A percentile compares a stretch with the other conserved stretches of the same genome.
phyloP scores from a whole-genome alignment of 1,140 invertebrate species.

The Leptonema lineaticorne region DNA sequence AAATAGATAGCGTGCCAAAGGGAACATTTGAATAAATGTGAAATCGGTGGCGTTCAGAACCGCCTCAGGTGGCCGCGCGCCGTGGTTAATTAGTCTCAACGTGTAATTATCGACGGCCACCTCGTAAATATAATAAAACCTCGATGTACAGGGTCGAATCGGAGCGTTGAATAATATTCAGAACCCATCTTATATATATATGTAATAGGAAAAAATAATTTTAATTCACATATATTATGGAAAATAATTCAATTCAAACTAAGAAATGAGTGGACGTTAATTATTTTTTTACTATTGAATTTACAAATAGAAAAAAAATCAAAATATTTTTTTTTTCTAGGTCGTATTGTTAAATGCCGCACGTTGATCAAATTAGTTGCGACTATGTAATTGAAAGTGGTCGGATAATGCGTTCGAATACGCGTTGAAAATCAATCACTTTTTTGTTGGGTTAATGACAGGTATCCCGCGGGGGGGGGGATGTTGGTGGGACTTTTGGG shows the following conservation, averaged over 20 bases:
- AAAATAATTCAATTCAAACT: no score
- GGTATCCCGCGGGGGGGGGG: slow-evolving; percentile 23
- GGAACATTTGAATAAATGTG: not conserved
- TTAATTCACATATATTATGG: no score
- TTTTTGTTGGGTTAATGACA: slow-evolving; percentile 42
- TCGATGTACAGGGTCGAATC: slow-evolving; percentile 23
- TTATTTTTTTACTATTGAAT: no score
- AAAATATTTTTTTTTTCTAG: no score
- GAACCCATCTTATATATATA: not conserved
- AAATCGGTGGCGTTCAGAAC: slow-evolving; percentile 11
- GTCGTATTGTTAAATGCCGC: no score
- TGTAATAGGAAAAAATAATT: not conserved
- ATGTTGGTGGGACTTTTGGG: not conserved
- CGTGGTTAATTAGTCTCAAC: slow-evolving; percentile 39
- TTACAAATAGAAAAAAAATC: no score
- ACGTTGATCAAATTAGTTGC: not conserved
- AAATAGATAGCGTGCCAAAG: no score
- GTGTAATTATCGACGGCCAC: slow-evolving; percentile 37
- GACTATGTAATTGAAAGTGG: slow-evolving; percentile 11
- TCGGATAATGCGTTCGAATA: slow-evolving; percentile 11
- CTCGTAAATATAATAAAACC: slow-evolving; percentile 34
- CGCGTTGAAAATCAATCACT: slow-evolving; percentile 40
- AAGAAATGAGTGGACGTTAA: no score
- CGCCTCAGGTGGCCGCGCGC: slow-evolving; percentile 21
- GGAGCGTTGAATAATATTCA: no score